Evolutionary conservation across 2,797 vertebrate genomes (phyloP).

Genomic region (Parauchenoglanis punctatus): DNA sequence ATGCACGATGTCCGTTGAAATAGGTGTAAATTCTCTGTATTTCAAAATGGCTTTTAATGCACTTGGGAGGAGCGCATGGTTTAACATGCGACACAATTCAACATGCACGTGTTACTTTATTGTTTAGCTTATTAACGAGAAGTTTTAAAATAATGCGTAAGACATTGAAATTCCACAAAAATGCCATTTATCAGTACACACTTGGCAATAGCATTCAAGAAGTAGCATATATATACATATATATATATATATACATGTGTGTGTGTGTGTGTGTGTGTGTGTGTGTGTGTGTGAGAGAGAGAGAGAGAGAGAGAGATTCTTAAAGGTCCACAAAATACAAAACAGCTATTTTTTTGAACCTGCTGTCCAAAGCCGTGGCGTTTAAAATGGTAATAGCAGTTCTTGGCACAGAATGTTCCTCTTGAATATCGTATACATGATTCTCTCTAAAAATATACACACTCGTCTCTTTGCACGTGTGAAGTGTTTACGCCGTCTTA

Average conservation of each 20-base stretch:
- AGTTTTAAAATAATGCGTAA: slow-evolving; percentile 24
- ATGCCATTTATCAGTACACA: slow-evolving; percentile 23
- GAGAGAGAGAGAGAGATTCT: neutral
- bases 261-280: neutral
- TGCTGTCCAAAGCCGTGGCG: slow-evolving; percentile 20
- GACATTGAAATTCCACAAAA: slow-evolving; percentile 27
- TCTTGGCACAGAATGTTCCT: slow-evolving; percentile 27
- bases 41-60: slow-evolving; percentile 37
- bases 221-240: slow-evolving; percentile 22
- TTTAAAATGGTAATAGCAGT: slow-evolving; percentile 18
- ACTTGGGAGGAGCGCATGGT: slow-evolving; percentile 17
- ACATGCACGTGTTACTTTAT: slow-evolving; percentile 17
- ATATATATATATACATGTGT: no score
- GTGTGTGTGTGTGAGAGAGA: neutral
- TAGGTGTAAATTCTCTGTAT: slow-evolving; percentile 33
- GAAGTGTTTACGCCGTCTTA: neutral
- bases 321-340: slow-evolving; percentile 29
- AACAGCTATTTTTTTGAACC: slow-evolving; percentile 25
- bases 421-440: neutral
- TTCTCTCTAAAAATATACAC: neutral
- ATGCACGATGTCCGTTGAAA: neutral
- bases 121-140: slow-evolving; percentile 17
- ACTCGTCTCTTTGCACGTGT: neutral
- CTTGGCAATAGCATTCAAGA: slow-evolving; percentile 21
- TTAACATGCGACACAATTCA: neutral